A percentile compares a stretch with the other conserved stretches of the same genome.
These are phyloP conservation scores for Allacma fusca DNA, from an alignment of 2,888 invertebrate genomes.

Conservation along the genomic window DNA sequence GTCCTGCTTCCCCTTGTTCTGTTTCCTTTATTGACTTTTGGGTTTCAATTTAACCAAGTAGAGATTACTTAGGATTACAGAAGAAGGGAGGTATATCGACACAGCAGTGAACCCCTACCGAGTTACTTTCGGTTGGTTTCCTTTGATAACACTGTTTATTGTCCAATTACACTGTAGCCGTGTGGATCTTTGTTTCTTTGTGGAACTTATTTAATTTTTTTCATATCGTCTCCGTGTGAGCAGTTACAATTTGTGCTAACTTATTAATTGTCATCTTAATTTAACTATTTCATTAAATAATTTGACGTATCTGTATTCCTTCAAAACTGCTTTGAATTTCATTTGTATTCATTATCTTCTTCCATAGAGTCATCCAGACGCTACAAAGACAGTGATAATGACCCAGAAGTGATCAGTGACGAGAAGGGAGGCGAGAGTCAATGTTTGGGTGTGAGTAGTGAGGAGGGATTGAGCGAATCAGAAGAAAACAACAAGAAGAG, in stretches of 20 bases:
- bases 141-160: conserved; percentile 26
- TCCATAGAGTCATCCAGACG: conserved; percentile 1
- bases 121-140: neutral
- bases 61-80: conserved; percentile 25
- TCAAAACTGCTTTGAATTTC: neutral
- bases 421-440: neutral
- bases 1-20: conserved; percentile 8
- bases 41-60: neutral
- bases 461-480: neutral
- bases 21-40: conserved; percentile 20
- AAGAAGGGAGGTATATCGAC: neutral
- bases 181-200: conserved; percentile 13
- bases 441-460: neutral
- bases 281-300: no score
- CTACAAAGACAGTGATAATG: conserved; percentile 18
- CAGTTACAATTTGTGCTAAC: neutral
- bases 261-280: no score
- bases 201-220: neutral
- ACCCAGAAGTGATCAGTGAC: neutral
- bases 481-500: conserved; percentile 8
- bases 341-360: no score
- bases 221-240: no score
- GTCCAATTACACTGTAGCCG: conserved; percentile 6
- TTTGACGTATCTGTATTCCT: no score
- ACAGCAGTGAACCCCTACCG: neutral